Base-by-base conservation (phyloP, 2,888 invertebrate species). In the Himalopsyche tibetana region DNA sequence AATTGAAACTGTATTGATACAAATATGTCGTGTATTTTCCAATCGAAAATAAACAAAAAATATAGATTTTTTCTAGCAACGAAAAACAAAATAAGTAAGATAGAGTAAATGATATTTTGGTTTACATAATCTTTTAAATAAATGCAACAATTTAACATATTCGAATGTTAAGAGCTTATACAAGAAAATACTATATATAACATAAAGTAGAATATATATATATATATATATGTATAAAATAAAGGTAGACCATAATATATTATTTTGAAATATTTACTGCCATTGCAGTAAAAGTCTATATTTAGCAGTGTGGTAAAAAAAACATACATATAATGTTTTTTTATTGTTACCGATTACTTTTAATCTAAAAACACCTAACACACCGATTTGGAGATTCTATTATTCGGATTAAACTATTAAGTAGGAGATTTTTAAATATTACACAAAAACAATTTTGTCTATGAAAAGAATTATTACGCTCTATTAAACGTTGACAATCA, bases 311-410 rank as follows among this genome's bases (percentile, higher is more conserved):
- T 74, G 38, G 74, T 74, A 74, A 74, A 63, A 63, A 74, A 74
- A 74, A 74, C 74, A 74, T 74, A 74, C 28, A 36, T 74, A 38
- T 4, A 12, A 36, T 74, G n/a, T 51, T 51, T 51, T 28, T 51
- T 51, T 51, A 15, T 51, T 51, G 12, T 51, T 74, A 74, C 74
- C 12, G 38, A 74, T 74, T 63, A 63, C 28, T 5, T 63, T 74
- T 74, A 74, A 38, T 74, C 74, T 74, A 74, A 74, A 56, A 74
- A 74, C 74, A 74, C 12, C 74, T 74, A 74, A 74, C 15, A 74
- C 74, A 74, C 74, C 74, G 15, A 74, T 74, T 74, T 74, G 74
- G 74, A 74, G 74, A 74, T 74, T 74, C 74, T 74, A 74, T 15
- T 36, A 74, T 74, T 74, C 74, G 36, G 74, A 74, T 36, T 74